Evolutionary conservation across 2,797 vertebrate genomes (phyloP).

Genomic region (Buphagus erythrorhynchus): DNA sequence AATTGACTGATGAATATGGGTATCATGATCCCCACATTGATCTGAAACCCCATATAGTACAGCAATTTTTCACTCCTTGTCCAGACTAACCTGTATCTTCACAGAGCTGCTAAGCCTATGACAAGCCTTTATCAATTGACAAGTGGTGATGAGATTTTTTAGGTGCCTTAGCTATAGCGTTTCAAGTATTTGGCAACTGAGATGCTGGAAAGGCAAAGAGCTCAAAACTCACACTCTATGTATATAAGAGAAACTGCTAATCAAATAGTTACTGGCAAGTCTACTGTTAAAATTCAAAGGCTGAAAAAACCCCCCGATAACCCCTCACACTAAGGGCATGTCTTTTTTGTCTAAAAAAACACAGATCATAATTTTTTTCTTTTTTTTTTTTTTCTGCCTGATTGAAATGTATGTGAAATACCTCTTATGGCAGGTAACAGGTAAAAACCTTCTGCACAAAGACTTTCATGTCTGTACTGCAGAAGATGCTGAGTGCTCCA

Average conservation of each 20-base stretch:
- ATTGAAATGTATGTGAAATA: neutral
- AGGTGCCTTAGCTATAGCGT: neutral
- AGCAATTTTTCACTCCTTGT: neutral
- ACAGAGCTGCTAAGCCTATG: conserved; percentile 13
- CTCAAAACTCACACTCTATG: neutral
- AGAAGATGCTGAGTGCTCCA: neutral
- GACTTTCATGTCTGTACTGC: neutral
- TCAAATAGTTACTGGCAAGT: neutral
- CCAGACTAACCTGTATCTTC: neutral
- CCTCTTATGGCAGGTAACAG: neutral
- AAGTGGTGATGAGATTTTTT: neutral
- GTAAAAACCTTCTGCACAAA: neutral
- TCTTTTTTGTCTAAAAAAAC: neutral
- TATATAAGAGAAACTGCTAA: neutral
- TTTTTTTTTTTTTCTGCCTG: neutral
- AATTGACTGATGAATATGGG: neutral
- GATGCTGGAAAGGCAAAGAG: neutral
- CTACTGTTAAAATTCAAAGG: neutral
- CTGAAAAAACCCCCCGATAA: neutral
- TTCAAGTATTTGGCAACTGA: conserved; percentile 10
- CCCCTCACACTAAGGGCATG: neutral
- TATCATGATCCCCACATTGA: neutral
- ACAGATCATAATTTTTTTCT: neutral
- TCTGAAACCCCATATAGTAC: neutral
- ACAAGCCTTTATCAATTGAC: neutral